A percentile compares a stretch with the other conserved stretches of the same genome.
These are phyloP conservation scores for Meteorus cinctellus DNA, from an alignment of 2,888 invertebrate genomes.

Conservation along the genomic window DNA sequence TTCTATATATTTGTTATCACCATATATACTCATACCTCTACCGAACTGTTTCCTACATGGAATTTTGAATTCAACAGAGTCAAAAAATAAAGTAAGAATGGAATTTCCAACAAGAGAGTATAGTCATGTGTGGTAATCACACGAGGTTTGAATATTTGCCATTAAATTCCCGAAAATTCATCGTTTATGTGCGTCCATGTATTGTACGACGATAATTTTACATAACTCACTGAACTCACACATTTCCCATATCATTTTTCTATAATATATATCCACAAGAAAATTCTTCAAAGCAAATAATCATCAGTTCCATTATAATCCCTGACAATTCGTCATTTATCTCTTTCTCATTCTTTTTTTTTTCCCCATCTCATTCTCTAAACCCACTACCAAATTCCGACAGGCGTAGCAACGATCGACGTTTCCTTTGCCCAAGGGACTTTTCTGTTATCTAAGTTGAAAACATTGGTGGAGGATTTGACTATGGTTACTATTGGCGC, in stretches of 20 bases:
- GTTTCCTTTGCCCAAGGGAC: constrained; percentile 47
- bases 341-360: background rate
- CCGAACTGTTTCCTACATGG: background rate
- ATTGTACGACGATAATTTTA: background rate
- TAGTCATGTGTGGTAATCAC: constrained; percentile 1
- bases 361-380: background rate
- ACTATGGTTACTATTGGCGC: constrained; percentile 8
- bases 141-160: constrained; percentile 15
- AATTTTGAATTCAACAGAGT: background rate
- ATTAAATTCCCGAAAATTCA: constrained; percentile 10
- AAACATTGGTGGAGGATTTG: background rate
- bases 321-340: background rate
- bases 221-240: background rate
- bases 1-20: background rate
- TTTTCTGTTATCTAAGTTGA: constrained; percentile 45
- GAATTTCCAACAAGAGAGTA: constrained; percentile 2
- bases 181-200: background rate
- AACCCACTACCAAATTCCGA: constrained; percentile 1
- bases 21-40: background rate
- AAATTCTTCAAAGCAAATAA: background rate
- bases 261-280: background rate
- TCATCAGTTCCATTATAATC: background rate
- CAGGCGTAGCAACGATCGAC: constrained; percentile 39
- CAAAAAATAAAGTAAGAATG: background rate
- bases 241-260: background rate